Evolutionary conservation across 2,113 vertebrate species (phyloP).

Genomic region (Rhinolophus sinicus): DNA sequence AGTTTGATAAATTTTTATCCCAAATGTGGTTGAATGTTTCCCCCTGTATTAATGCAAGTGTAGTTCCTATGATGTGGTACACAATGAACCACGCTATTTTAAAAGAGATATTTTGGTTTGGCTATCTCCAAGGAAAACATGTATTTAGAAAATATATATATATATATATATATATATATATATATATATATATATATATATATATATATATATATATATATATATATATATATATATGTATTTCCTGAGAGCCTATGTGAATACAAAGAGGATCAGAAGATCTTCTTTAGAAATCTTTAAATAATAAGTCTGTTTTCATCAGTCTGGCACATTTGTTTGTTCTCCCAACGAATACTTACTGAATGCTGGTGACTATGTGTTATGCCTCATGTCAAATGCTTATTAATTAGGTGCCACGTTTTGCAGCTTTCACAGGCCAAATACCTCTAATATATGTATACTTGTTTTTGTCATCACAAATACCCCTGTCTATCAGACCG

Average conservation of each 20-base stretch:
- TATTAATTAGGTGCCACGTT: not conserved
- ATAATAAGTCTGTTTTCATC: not conserved
- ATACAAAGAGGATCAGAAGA: not conserved
- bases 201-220: too few relatives aligned
- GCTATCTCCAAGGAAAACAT: not conserved
- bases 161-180: not conserved
- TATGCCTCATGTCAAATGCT: not conserved
- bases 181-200: not conserved
- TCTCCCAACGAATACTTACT: not conserved
- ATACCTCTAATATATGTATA: not conserved
- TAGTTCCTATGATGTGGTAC: not conserved
- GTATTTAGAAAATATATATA: not conserved
- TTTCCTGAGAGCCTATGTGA: not conserved
- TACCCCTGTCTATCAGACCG: not conserved
- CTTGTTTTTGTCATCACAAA: not conserved
- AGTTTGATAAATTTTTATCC: not conserved
- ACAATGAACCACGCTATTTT: not conserved
- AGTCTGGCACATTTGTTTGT: not conserved
- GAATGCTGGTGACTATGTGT: too few relatives aligned
- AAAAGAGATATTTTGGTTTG: not conserved
- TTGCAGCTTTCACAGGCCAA: not conserved
- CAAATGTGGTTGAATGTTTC: not conserved
- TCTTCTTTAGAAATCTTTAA: constrained; percentile 10
- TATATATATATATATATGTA: not conserved
- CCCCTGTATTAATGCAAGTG: not conserved